Base-by-base conservation (phyloP, 1,140 invertebrate genomes). In the Ctenoplectra terminalis region DNA sequence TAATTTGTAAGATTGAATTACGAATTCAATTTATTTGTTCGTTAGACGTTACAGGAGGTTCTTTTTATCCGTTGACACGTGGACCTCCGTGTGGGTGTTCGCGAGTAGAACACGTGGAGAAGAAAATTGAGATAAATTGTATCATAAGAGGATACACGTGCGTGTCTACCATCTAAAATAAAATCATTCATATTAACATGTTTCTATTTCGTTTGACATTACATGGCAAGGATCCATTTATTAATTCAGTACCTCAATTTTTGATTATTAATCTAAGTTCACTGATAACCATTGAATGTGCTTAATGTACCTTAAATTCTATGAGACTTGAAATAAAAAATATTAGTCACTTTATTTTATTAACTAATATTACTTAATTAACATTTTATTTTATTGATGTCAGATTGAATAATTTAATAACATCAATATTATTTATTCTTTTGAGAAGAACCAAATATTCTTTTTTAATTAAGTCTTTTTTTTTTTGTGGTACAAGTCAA, bases 51-150 rank as follows among this genome's bases (percentile, higher is more conserved):
- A n/a, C n/a, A 34, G n/a, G 37, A 46, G 40, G 15, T 61, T 29
- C 23, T 46, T 48, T 29, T 29, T n/a, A n/a, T n/a, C n/a, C n/a
- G n/a, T 13, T 26, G 63, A 26, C 63, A 66, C 43, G 63, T 54
- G 52, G 34, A 71, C 40, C 6, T 40, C 13, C n/a, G 20, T 9
- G 69, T 71, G 52, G 52, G 69, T 29, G 69, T 58, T 20, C 13
- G n/a, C 34, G 5, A 2, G n/a, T 20, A 2, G 15, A 26, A 40
- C 37, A 71, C 52, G 54, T 61, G 40, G 26, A 73, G 56, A 31
- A 73, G 56, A 23, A 73, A 73, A 73, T 73, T 73, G 29, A 60
- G 17, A 72, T 20, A 43, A 72, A 72, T 72, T 56, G 26, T 54
- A 15, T 7, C 20, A 23, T 37, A 52, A 58, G 26, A 1, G 26